phyloP scores from a whole-genome alignment of 2,113 vertebrate species.

The human (Homo sapiens) region GRCh38 chr2:217494001-217494500 shows the following conservation, averaged over 20 bases:
- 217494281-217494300: conserved; percentile 1
- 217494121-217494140: not conserved
- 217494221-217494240: not conserved
- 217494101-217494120: not conserved
- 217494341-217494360: not conserved
- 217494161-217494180: not conserved
- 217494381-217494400: not conserved
- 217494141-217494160: not conserved
- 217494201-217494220: not conserved
- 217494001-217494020: not conserved
- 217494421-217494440: conserved; percentile 57
- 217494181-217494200: not conserved
- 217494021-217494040: not conserved
- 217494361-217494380: not conserved
- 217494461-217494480: conserved; percentile 60
- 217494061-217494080: not conserved
- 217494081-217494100: not conserved
- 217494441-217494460: conserved; percentile 67
- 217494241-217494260: not conserved
- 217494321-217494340: not conserved
- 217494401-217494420: not conserved
- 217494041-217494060: not conserved
- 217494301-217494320: not conserved
- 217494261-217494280: not conserved
- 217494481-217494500: conserved; percentile 53